Conservation (phyloP, 2,797 vertebrate genomes). For the Acropternis orthonyx region DNA sequence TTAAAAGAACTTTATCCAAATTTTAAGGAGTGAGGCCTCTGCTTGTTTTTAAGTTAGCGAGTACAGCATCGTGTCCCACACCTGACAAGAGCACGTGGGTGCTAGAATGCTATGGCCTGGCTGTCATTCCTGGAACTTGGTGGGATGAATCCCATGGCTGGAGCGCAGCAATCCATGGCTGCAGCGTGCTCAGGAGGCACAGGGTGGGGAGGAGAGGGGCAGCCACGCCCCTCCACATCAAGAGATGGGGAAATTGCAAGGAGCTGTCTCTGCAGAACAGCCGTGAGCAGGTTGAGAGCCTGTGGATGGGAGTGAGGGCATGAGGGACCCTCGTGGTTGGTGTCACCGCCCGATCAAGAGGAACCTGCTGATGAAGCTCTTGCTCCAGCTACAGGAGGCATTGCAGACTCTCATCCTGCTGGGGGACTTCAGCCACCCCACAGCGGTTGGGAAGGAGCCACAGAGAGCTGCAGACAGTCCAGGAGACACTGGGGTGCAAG, state of each 20-base stretch:
- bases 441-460: not conserved
- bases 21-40: not conserved
- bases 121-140: not conserved
- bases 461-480: not conserved
- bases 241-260: too few relatives aligned
- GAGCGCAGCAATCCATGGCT: rapidly evolving
- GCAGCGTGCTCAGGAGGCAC: not conserved
- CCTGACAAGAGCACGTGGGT: not conserved
- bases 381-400: not conserved
- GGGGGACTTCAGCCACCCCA: not conserved
- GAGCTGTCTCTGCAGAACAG: not conserved
- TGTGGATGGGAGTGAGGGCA: not conserved
- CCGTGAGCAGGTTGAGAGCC: not conserved
- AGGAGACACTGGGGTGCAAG: not conserved
- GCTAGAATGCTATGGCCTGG: rapidly evolving
- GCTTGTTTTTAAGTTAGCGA: not conserved
- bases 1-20: rapidly evolving
- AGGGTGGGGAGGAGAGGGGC: not conserved
- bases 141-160: not conserved
- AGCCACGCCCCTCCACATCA: not conserved
- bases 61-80: not conserved
- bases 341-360: not conserved
- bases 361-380: not conserved
- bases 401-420: not conserved
- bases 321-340: rapidly evolving